Conservation (phyloP, 2,797 vertebrate species). For the Philypnodon macrostomus region DNA sequence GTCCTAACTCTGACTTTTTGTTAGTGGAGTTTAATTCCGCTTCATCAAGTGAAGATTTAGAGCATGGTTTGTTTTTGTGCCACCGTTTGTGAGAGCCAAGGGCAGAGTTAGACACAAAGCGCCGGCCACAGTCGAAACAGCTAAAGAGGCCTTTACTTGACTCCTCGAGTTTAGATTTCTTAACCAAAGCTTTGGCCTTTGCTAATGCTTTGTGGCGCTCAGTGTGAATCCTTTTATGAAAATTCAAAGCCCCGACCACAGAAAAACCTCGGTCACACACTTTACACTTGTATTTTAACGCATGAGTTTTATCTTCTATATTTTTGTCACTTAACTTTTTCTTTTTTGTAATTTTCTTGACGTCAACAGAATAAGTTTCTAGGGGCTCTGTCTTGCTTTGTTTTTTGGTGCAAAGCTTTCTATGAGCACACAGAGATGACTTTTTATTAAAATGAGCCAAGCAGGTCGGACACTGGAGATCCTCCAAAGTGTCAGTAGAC, state of each 20-base stretch:
- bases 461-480: slow-evolving; percentile 68
- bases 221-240: slow-evolving; percentile 73
- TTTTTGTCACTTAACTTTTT: slow-evolving; percentile 16
- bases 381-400: slow-evolving; percentile 7
- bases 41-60: slow-evolving; percentile 46
- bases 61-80: slow-evolving; percentile 72
- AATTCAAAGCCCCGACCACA: slow-evolving; percentile 73
- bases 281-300: slow-evolving; percentile 73
- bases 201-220: slow-evolving; percentile 33
- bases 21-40: slow-evolving; percentile 38
- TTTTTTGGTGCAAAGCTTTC: slow-evolving; percentile 66
- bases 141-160: slow-evolving; percentile 53
- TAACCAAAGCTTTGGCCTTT: slow-evolving; percentile 36
- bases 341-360: slow-evolving; percentile 11
- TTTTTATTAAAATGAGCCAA: slow-evolving; percentile 66
- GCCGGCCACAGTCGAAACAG: slow-evolving; percentile 76
- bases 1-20: slow-evolving; percentile 50
- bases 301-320: neutral
- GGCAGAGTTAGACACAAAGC: slow-evolving; percentile 73
- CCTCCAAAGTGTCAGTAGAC: slow-evolving; percentile 36
- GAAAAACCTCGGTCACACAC: slow-evolving; percentile 72
- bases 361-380: slow-evolving; percentile 5
- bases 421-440: slow-evolving; percentile 65
- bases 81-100: slow-evolving; percentile 77
- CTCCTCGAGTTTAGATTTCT: slow-evolving; percentile 45